Evolutionary conservation across 2,113 vertebrate species (phyloP).

Genomic region (Plestiodon gilberti): DNA sequence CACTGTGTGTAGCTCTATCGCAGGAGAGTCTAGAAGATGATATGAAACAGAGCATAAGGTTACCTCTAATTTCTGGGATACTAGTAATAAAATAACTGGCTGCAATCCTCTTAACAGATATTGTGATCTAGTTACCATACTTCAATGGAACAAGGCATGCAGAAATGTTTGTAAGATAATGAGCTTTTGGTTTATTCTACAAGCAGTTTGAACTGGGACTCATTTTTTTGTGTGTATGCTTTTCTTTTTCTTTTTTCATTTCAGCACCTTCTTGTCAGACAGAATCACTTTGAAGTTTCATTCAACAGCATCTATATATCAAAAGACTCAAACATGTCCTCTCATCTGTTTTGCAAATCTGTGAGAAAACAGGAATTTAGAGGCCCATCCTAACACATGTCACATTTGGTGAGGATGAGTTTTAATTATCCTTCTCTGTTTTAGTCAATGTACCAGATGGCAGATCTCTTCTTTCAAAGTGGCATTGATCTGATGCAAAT

Average conservation of each 20-base stretch:
- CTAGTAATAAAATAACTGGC: not conserved
- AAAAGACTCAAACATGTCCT: not conserved
- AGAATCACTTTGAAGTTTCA: not conserved
- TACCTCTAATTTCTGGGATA: too few relatives aligned
- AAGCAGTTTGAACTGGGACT: not conserved
- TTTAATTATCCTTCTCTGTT: not conserved
- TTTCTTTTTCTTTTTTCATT: not conserved
- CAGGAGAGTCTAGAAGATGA: too few relatives aligned
- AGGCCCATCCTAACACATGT: not conserved
- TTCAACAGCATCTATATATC: rapidly evolving
- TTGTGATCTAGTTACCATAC: not conserved
- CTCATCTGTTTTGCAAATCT: slow-evolving; percentile 1
- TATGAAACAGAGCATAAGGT: too few relatives aligned
- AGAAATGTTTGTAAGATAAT: not conserved
- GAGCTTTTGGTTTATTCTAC: not conserved
- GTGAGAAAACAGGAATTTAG: not conserved
- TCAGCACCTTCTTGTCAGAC: not conserved
- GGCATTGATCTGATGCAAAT: not conserved
- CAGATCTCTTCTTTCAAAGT: slow-evolving; percentile 17
- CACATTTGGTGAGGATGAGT: slow-evolving; percentile 3
- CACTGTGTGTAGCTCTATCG: not conserved
- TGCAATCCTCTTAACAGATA: not conserved
- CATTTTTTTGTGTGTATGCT: not conserved
- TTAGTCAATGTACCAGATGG: slow-evolving; percentile 2
- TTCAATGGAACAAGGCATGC: not conserved